phyloP scores from a whole-genome alignment of 2,888 invertebrate genomes.

The Agrilus mali region DNA sequence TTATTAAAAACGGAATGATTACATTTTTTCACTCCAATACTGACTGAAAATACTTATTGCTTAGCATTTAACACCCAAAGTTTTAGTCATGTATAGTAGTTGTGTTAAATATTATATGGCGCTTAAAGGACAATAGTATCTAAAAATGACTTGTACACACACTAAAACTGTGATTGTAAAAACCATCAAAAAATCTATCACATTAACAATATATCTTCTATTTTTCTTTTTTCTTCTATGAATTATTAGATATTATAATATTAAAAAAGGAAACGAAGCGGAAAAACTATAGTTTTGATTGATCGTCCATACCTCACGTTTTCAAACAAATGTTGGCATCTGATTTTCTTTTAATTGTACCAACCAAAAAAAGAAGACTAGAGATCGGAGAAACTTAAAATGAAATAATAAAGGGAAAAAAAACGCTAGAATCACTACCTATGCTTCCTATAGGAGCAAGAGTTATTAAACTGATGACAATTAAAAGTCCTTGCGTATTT shows the following conservation, averaged over 20 bases:
- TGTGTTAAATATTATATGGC: constrained; percentile 32
- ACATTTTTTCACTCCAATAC: constrained; percentile 36
- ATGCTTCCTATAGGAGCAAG: too few species aligned
- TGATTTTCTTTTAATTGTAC: too few species aligned
- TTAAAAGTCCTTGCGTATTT: too few species aligned
- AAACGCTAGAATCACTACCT: too few species aligned
- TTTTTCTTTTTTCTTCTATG: too few species aligned
- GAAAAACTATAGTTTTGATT: too few species aligned
- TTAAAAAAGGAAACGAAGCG: constrained; percentile 7
- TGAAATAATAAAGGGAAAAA: too few species aligned
- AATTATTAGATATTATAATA: too few species aligned
- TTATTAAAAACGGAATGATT: constrained; percentile 29
- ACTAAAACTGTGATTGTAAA: constrained; percentile 50
- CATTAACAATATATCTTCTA: constrained; percentile 32
- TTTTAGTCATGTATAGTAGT: constrained; percentile 29
- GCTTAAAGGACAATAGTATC: constrained; percentile 33
- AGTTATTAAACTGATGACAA: too few species aligned
- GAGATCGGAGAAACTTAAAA: too few species aligned
- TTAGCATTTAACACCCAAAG: constrained; percentile 28
- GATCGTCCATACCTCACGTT: neutral
- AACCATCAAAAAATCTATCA: constrained; percentile 58
- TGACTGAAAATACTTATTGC: constrained; percentile 41
- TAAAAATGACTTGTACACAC: constrained; percentile 38
- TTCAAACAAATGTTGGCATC: neutral
- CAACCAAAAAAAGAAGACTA: too few species aligned